A percentile compares a stretch with the other conserved stretches of the same genome.
phyloP scores from a whole-genome alignment of 1,140 invertebrate species.

The Gonatopus flavifemur region DNA sequence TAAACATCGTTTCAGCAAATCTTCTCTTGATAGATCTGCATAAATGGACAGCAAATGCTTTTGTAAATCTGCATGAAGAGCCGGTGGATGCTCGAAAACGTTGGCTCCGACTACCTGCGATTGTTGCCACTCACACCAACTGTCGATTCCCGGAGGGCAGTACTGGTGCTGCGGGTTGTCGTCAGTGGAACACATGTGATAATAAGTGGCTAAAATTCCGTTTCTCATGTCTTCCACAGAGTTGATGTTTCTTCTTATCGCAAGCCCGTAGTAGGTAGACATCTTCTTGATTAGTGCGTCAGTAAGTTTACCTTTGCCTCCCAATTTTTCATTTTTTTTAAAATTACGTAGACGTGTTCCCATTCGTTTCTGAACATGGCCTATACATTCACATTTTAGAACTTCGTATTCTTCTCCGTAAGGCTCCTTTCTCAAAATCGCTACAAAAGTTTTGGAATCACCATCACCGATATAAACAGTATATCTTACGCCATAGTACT shows the following conservation, averaged over 20 bases:
- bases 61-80: not conserved
- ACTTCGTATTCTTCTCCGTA: constrained; percentile 6
- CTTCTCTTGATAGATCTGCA: not conserved
- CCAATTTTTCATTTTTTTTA: too few relatives aligned
- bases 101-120: not conserved
- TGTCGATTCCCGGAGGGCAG: constrained; percentile 14
- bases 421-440: constrained; percentile 1
- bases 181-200: too few relatives aligned
- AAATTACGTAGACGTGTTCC: too few relatives aligned
- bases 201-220: too few relatives aligned
- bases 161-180: constrained; percentile 16
- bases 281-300: too few relatives aligned
- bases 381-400: constrained; percentile 14
- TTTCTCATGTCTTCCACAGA: too few relatives aligned
- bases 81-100: not conserved
- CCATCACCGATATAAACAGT: not conserved
- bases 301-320: too few relatives aligned
- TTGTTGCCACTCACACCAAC: constrained; percentile 14
- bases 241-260: constrained; percentile 22
- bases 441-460: too few relatives aligned
- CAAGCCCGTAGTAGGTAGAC: constrained; percentile 18
- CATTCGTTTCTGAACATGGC: too few relatives aligned
- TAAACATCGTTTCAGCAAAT: too few relatives aligned
- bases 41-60: not conserved
- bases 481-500: constrained; percentile 5